Base-by-base conservation (phyloP, 2,113 vertebrate genomes). In the Hiodon alosoides region DNA sequence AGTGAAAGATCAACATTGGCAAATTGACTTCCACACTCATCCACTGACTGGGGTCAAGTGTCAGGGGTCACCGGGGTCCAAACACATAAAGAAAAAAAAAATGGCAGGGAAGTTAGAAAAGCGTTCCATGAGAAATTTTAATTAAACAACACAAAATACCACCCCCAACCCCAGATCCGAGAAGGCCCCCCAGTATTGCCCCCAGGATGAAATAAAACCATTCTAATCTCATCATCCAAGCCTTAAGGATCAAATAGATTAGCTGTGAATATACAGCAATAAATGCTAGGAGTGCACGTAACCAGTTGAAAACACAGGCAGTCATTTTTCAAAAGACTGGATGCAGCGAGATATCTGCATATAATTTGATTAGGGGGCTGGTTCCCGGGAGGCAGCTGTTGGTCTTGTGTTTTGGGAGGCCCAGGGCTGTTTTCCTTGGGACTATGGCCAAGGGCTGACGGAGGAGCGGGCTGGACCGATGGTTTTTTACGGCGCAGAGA, bases 61-160 rank as follows among this genome's bases (percentile, higher is more conserved):
- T 81, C 79, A 83, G 75, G 83, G 84, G 82, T 85, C 73, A 4
- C 14, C 17, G 3, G 17, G 79, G 81, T 81, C 81, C 67, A 76
- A 76, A 75, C 79, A 79, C 83, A n/a, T n/a, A n/a, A n/a, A 71
- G 78, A 77, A 80, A 31, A 31, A 31, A 31, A 71, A 78, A 77
- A 80, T 66, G 62, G 78, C 76, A 74, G 66, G 73, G 72, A 83
- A 68, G 78, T 77, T 50, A 69, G 72, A 84, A 84, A 78, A 76
- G 67, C 77, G 72, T 74, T 50, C 55, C 14, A 51, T 0, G 66
- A 67, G 76, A 70, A 74, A 77, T 72, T 86, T 86, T 83, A 83
- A 81, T 80, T 79, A 52, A 54, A 66, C 48, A 65, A 79, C 74
- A 69, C 72, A 76, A 73, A 83, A 79, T 82, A 81, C 75, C 72